Conservation (phyloP, 2,797 vertebrate species). For the Champsocephalus gunnari region DNA sequence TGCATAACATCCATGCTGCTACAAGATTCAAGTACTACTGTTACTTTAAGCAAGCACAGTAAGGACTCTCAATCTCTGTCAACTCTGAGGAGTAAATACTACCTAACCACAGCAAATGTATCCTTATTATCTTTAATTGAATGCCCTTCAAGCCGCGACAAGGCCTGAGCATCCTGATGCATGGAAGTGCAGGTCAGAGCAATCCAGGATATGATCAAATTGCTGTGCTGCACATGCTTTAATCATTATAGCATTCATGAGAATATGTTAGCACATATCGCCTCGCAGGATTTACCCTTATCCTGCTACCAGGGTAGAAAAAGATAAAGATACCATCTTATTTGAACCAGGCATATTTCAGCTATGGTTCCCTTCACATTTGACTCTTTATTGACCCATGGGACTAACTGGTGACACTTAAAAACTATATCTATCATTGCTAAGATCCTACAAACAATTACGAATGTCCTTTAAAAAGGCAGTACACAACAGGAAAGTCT, state of each 20-base stretch:
- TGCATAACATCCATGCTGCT: neutral
- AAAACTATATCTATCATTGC: neutral
- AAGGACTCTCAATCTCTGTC: constrained; percentile 14
- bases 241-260: constrained; percentile 6
- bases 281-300: constrained; percentile 1
- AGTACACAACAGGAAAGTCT: constrained; percentile 1
- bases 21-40: constrained; percentile 1
- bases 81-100: constrained; percentile 41
- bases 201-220: constrained; percentile 28
- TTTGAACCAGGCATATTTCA: constrained; percentile 14
- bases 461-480: neutral
- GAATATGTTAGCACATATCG: constrained; percentile 9
- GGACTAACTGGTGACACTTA: constrained; percentile 1
- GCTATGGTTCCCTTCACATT: constrained; percentile 1
- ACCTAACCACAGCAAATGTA: constrained; percentile 31
- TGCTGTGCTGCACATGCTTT: constrained; percentile 15
- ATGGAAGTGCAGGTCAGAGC: constrained; percentile 21
- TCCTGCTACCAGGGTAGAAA: constrained; percentile 1
- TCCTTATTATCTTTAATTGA: constrained; percentile 45
- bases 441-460: neutral
- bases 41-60: neutral
- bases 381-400: constrained; percentile 1
- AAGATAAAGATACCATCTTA: neutral
- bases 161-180: constrained; percentile 11
- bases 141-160: constrained; percentile 28